A percentile compares a stretch with the other conserved stretches of the same genome.
These are phyloP conservation scores for Onychostoma macrolepis DNA, from an alignment of 2,113 vertebrate genomes.

Conservation along the genomic window DNA sequence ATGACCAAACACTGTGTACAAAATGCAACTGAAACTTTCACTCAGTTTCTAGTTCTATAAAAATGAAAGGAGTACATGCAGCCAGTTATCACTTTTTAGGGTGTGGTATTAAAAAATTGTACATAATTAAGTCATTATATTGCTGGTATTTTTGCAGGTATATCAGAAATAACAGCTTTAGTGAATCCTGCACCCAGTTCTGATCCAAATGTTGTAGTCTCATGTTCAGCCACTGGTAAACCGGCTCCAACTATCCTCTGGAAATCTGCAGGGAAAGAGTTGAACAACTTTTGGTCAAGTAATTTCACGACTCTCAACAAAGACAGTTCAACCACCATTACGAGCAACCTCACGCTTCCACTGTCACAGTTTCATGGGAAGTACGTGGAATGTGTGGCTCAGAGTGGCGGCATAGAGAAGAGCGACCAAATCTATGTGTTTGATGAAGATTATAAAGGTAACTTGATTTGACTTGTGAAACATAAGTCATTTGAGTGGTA, in stretches of 20 bases:
- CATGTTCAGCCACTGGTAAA: conserved; percentile 74
- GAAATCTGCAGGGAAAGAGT: neutral
- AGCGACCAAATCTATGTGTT: neutral
- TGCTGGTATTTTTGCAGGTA: conserved; percentile 60
- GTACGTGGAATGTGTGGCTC: conserved; percentile 60
- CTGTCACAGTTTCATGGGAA: conserved; percentile 18
- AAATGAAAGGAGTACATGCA: neutral
- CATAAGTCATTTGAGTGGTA: neutral
- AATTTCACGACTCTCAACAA: neutral
- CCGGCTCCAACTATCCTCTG: conserved; percentile 68
- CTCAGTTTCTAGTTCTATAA: neutral
- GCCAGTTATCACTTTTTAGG: neutral
- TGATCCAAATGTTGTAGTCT: conserved; percentile 45
- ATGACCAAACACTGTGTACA: neutral
- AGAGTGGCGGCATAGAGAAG: conserved; percentile 11
- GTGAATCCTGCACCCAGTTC: neutral
- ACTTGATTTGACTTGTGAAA: neutral
- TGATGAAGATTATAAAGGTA: neutral
- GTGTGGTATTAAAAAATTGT: neutral
- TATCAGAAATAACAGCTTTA: conserved; percentile 53
- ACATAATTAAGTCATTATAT: neutral
- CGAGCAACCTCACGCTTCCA: conserved; percentile 60
- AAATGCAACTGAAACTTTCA: neutral
- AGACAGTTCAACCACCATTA: conserved; percentile 63
- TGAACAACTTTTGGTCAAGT: fast-evolving